Evolutionary conservation across 2,113 vertebrate genomes (phyloP).

Genomic region (Calyptommatus sinebrachiatus): DNA sequence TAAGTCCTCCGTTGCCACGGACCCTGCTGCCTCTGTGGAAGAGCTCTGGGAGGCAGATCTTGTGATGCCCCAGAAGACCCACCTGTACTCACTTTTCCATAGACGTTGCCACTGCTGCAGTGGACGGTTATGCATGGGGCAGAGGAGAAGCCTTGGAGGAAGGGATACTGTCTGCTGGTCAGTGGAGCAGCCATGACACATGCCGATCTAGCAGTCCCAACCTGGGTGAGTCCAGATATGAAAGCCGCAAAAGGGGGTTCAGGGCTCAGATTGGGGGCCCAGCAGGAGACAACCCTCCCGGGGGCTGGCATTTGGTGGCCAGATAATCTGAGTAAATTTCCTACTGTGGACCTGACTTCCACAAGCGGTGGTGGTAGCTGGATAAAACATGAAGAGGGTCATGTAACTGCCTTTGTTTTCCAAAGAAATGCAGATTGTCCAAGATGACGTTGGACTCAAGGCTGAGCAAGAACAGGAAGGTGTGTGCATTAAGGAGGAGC

Average conservation of each 20-base stretch:
- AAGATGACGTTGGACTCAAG: background rate
- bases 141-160: background rate
- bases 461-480: slow-evolving; percentile 8
- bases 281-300: no score
- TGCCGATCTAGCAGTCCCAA: background rate
- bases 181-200: background rate
- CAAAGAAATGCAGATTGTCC: background rate
- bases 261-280: no score
- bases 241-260: no score
- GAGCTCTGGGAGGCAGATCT: background rate
- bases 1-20: no score
- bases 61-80: background rate
- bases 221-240: background rate
- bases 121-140: background rate
- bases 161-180: background rate
- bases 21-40: background rate
- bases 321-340: no score
- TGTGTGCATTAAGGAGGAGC: background rate
- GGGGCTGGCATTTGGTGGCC: no score
- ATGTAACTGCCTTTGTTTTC: background rate
- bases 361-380: no score
- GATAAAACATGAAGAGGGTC: no score
- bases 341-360: no score
- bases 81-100: no score
- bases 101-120: background rate